Conservation (phyloP, 37 sponge, comb jelly and placozoan genomes). For the Bolinopsis microptera region DNA sequence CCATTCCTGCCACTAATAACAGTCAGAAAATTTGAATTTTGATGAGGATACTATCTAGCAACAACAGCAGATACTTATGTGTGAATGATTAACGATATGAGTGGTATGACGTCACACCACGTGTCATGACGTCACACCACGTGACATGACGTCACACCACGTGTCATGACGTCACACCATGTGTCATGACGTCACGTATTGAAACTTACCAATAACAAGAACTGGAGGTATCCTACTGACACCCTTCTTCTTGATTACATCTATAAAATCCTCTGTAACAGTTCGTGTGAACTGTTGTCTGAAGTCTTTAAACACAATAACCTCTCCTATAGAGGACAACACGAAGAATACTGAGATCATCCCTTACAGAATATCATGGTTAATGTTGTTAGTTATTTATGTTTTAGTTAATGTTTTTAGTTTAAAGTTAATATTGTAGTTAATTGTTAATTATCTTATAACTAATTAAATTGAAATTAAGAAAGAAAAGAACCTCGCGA, state of each 20-base stretch:
- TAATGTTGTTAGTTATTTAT: too few relatives aligned
- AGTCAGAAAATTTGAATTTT: too few relatives aligned
- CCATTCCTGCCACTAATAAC: too few relatives aligned
- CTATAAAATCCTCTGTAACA: constrained; percentile 24
- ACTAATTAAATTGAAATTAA: not conserved
- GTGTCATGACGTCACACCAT: too few relatives aligned
- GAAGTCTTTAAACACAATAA: constrained; percentile 44
- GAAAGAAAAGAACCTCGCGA: too few relatives aligned
- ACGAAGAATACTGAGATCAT: constrained; percentile 58
- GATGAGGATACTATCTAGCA: too few relatives aligned
- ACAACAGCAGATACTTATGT: too few relatives aligned
- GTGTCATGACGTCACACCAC: too few relatives aligned
- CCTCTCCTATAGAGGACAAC: constrained; percentile 49
- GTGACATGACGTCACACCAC: too few relatives aligned
- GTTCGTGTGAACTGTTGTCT: not conserved
- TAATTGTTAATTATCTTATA: not conserved
- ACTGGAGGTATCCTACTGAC: not conserved
- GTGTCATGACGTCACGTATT: too few relatives aligned
- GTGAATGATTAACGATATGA: too few relatives aligned
- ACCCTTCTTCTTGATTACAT: constrained; percentile 45
- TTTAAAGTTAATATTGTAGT: not conserved
- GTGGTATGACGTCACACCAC: too few relatives aligned
- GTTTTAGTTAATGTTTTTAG: not conserved
- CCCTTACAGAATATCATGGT: not conserved
- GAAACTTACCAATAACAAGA: constrained; percentile 16